These are phyloP conservation scores for Zele albiditarsus DNA, from an alignment of 2,888 invertebrate species.

Conservation along the genomic window DNA sequence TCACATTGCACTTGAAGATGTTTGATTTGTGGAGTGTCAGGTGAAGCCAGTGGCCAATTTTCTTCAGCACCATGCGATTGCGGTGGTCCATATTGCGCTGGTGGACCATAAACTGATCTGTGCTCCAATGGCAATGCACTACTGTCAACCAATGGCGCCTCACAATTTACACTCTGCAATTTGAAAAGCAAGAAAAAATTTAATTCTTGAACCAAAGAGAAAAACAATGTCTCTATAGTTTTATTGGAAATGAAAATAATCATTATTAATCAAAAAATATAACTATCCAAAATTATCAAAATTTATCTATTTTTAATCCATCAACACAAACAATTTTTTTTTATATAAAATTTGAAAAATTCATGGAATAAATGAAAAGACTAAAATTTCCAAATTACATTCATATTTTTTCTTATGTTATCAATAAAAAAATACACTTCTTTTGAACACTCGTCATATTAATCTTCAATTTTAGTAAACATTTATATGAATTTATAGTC, in stretches of 20 bases:
- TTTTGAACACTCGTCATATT: no score
- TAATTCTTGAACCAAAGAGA: not conserved
- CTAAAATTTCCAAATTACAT: no score
- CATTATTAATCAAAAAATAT: no score
- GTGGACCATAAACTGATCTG: constrained; percentile 81
- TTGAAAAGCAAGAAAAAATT: constrained; percentile 43
- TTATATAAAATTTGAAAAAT: no score
- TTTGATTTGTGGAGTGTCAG: constrained; percentile 95
- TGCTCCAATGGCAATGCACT: constrained; percentile 88
- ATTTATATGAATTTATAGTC: not conserved
- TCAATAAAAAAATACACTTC: no score
- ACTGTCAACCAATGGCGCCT: constrained; percentile 85
- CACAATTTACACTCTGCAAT: constrained; percentile 84
- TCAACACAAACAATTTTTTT: no score
- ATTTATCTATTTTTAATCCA: no score
- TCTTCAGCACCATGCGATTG: constrained; percentile 79
- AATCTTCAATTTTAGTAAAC: not conserved
- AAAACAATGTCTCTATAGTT: constrained; percentile 10
- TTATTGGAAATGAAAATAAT: no score
- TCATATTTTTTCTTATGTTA: no score
- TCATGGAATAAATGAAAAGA: no score
- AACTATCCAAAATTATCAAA: no score
- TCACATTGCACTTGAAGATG: constrained; percentile 95
- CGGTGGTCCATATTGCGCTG: constrained; percentile 74
- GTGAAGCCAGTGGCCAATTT: constrained; percentile 90